Base-by-base conservation (phyloP, 2,113 vertebrate genomes). In the Calyptomena viridis region DNA sequence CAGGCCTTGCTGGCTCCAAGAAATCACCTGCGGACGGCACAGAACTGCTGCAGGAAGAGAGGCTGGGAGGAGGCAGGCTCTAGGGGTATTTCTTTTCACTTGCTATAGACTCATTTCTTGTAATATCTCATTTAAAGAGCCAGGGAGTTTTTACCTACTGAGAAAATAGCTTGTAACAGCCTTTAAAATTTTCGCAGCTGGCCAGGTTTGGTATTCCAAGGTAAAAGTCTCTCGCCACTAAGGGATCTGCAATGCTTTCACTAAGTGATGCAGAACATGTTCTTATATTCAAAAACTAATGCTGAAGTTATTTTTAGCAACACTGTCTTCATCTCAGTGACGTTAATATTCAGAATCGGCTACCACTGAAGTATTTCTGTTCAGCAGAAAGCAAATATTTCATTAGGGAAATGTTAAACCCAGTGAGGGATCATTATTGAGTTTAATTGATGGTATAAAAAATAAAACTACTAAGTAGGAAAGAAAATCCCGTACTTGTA, bases 51-150 rank as follows among this genome's bases (percentile, higher is more conserved):
- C 86, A 90, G 88, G 93, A 92, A 85, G 85, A 89, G 86, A 81
- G 73, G 56, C 35, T 94, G 84, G 60, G 84, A 86, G 88, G 81
- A 89, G 58, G 87, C 73, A 84, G 83, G 80, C 64, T 86, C 91
- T 49, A 46, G 69, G 79, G 59, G 40, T 60, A 94, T 92, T 97
- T 95, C 72, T 33, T 93, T 78, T 63, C 68, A 81, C 91, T 94
- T 94, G 66, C 85, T 78, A n/a, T 42, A 92, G 90, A 74, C 85
- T 93, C 47, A 55, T 86, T 96, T 37, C 95, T 94, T 92, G 66
- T 89, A 94, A 95, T 92, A 89, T 95, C 89, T 78, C 87, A 75
- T 95, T 93, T 96, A 92, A 87, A 96, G 77, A 95, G 89, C 89
- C 68, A 52, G n/a, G 19, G 60, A 94, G 56, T 21, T 89, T 89